Evolutionary conservation across 2,797 vertebrate genomes (phyloP).

Genomic region (Vultur gryphus): DNA sequence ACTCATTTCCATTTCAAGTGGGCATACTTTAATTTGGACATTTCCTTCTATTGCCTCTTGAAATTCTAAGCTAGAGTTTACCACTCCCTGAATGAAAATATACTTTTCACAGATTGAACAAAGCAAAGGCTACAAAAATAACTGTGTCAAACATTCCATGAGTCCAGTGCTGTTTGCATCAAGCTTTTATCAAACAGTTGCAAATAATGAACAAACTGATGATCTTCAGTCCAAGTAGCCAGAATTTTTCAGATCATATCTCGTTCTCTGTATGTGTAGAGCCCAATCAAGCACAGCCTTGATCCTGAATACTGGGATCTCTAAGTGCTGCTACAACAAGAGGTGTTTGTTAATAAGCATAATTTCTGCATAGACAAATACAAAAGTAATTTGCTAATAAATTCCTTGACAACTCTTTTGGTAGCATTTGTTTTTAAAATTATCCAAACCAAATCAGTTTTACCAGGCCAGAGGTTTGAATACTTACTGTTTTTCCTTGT

Average conservation of each 20-base stretch:
- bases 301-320: background rate
- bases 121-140: background rate
- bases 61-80: background rate
- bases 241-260: background rate
- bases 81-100: background rate
- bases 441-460: background rate
- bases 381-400: background rate
- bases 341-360: background rate
- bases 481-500: background rate
- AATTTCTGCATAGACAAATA: background rate
- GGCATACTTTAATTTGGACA: background rate
- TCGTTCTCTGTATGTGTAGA: background rate
- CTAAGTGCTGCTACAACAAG: background rate
- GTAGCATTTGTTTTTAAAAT: background rate
- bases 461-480: background rate
- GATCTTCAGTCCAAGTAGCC: background rate
- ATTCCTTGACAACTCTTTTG: background rate
- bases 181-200: background rate
- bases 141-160: background rate
- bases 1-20: background rate
- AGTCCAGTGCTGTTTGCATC: background rate
- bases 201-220: background rate
- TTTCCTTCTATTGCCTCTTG: background rate
- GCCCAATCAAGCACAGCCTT: background rate
- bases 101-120: background rate